A percentile compares a stretch with the other conserved stretches of the same genome.
These are phyloP conservation scores for Epizoanthus rinbou DNA, from an alignment of 92 coral and sea anemone genomes.

Conservation along the genomic window DNA sequence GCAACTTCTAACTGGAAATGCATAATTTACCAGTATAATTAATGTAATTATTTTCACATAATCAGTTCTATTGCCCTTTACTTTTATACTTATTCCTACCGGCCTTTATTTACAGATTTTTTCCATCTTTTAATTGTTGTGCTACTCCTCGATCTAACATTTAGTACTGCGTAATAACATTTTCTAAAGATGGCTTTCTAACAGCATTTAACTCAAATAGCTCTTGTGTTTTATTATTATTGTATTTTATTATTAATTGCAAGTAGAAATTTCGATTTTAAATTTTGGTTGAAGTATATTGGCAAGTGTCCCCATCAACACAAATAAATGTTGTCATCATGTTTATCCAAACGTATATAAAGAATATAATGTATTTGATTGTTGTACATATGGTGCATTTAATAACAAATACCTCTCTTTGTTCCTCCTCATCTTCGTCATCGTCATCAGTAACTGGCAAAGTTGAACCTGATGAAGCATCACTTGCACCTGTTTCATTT, in stretches of 20 bases:
- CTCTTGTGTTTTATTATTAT: neutral
- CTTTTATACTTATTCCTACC: neutral
- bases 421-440: neutral
- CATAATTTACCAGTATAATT: neutral
- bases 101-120: neutral
- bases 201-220: neutral
- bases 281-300: neutral
- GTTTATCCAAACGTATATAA: neutral
- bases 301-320: neutral
- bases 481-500: neutral
- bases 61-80: neutral
- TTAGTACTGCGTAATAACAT: neutral
- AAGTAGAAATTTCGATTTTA: too few relatives aligned
- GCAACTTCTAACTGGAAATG: constrained; percentile 9
- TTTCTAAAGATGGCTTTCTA: neutral
- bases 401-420: constrained; percentile 1
- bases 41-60: neutral
- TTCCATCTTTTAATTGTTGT: constrained; percentile 1
- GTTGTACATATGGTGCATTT: neutral
- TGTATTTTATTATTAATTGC: neutral
- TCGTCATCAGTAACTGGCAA: neutral
- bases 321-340: neutral
- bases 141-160: neutral
- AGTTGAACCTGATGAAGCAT: neutral
- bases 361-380: neutral